phyloP scores from a whole-genome alignment of 2,888 invertebrate genomes.

The Sinohyriopsis cumingii region DNA sequence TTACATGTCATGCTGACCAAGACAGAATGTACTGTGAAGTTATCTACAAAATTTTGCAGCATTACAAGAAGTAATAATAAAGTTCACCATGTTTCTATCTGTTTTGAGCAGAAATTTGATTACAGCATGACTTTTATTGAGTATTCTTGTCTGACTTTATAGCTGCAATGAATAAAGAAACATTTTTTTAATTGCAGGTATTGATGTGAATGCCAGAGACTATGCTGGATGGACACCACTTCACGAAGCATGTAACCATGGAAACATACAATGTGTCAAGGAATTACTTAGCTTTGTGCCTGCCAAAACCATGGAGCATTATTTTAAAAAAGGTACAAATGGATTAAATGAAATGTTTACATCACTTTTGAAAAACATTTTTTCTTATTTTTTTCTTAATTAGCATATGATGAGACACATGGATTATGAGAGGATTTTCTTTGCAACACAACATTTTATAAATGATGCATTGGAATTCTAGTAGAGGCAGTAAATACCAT shows the following conservation, averaged over 20 bases:
- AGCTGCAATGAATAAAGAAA: no score
- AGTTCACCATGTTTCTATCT: no score
- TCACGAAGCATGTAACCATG: slow-evolving; percentile 80
- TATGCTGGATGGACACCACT: slow-evolving; percentile 82
- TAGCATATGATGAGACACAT: not conserved
- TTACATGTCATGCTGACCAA: no score
- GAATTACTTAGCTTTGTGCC: slow-evolving; percentile 75
- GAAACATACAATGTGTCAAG: slow-evolving; percentile 75
- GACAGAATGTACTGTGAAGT: no score
- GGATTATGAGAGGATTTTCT: not conserved
- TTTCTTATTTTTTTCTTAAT: no score
- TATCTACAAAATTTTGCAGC: no score
- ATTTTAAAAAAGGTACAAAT: slow-evolving; percentile 46
- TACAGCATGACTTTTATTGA: no score
- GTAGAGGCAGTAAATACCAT: no score
- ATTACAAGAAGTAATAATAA: no score
- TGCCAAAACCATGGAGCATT: slow-evolving; percentile 51
- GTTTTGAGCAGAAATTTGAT: no score
- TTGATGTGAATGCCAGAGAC: slow-evolving; percentile 80
- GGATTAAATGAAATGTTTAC: not conserved
- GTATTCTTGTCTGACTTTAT: no score
- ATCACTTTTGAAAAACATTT: not conserved
- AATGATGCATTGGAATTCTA: no score
- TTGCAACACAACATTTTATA: not conserved
- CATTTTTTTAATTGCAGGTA: slow-evolving; percentile 72